Conservation (phyloP, 2,888 invertebrate genomes). For the Athripsodes cinereus region DNA sequence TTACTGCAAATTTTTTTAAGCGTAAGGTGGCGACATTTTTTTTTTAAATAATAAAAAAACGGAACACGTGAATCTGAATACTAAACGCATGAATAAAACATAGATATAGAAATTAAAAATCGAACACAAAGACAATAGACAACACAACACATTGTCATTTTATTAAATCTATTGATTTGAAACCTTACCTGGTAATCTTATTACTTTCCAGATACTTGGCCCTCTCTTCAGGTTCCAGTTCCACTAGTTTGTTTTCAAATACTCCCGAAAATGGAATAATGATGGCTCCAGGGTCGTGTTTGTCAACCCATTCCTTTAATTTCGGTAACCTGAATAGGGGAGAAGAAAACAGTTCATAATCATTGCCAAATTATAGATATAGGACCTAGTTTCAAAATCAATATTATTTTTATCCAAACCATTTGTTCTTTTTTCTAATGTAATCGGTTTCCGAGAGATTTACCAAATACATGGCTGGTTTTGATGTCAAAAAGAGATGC, state of each 20-base stretch:
- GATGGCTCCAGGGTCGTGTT: constrained; percentile 87
- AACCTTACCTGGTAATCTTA: constrained; percentile 67
- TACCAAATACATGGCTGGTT: constrained; percentile 94
- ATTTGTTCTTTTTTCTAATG: constrained; percentile 97
- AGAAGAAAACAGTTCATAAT: too few species aligned
- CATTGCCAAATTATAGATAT: too few species aligned
- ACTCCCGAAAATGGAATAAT: constrained; percentile 95
- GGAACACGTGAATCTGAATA: too few species aligned
- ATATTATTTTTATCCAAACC: constrained; percentile 55
- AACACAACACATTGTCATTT: too few species aligned
- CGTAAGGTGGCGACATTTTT: too few species aligned
- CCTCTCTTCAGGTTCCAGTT: constrained; percentile 74
- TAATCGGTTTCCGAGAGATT: constrained; percentile 98
- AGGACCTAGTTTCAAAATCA: too few species aligned
- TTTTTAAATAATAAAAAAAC: too few species aligned
- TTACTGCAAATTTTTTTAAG: too few species aligned
- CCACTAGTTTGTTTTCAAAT: constrained; percentile 79
- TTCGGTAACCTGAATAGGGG: constrained; percentile 75
- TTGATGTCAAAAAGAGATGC: constrained; percentile 93
- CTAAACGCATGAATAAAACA: too few species aligned
- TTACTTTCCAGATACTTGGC: constrained; percentile 77
- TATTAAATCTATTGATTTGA: too few species aligned
- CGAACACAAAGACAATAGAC: too few species aligned
- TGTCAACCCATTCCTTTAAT: constrained; percentile 98
- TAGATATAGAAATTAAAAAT: too few species aligned